Conservation (phyloP, 2,888 invertebrate genomes). For the Silvanus unidentatus region DNA sequence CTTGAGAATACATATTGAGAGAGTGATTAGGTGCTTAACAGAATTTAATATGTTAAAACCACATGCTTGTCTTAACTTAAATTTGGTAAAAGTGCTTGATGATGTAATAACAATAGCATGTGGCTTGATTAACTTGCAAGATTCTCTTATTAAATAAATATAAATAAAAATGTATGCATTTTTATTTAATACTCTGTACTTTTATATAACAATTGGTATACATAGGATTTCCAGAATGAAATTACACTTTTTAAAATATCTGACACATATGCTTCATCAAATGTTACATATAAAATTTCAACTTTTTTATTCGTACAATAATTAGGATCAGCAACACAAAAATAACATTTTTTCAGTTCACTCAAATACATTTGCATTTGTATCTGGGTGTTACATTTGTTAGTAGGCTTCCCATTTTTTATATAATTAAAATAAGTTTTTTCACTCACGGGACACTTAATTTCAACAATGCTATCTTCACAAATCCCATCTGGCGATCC, state of each 20-base stretch:
- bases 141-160: background rate
- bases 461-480: background rate
- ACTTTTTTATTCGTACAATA: constrained; percentile 4
- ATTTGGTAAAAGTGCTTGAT: too few relatives aligned
- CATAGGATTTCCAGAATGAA: constrained; percentile 2
- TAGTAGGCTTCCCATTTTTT: background rate
- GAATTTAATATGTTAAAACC: constrained; percentile 5
- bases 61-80: background rate
- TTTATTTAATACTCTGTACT: background rate
- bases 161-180: background rate
- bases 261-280: background rate
- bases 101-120: background rate
- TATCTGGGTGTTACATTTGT: constrained; percentile 3
- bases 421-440: background rate
- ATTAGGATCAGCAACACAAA: constrained; percentile 5
- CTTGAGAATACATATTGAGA: constrained; percentile 4
- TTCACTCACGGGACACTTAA: background rate
- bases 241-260: background rate
- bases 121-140: background rate
- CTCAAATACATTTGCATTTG: constrained; percentile 8
- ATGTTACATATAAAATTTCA: constrained; percentile 1
- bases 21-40: constrained; percentile 2
- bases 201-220: constrained; percentile 3
- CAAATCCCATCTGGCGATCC: background rate
- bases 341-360: constrained; percentile 4